Evolutionary conservation across 2,888 invertebrate species (phyloP), one percentile per base, ranked within the genome.

Genomic region (Pterobdella sp.): DNA sequence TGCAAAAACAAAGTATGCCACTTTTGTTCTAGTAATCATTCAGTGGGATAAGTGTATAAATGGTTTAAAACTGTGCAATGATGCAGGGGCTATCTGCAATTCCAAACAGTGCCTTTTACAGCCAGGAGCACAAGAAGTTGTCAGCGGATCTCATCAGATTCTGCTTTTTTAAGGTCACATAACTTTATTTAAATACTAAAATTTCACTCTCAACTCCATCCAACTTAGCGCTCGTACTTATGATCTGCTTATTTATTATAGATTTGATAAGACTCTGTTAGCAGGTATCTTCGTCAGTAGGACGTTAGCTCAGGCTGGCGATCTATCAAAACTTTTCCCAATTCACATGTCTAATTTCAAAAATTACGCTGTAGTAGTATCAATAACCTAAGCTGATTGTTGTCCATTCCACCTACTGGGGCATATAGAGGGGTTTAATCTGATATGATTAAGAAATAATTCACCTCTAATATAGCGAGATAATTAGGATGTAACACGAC

Each of bases 101-200:
- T 77, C 98, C 97, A 1, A 92, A 93, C 0, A 90, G 91, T 65
- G 94, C 94, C 0, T 98, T 98, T 86, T 98, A 96, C 84, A 89
- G 90, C 29, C 86, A 87, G 3, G 85, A 85, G 10, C 89, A 96
- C 84, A 94, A 93, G 82, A 83, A 86, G 73, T 84, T 94, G 4
- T 94, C 89, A 0, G 92, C 94, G 82, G 88, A 92, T 82, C 91
- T 88, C 81, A 91, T 94, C 0, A 87, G 96, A 69, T 94, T 94
- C 84, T 96, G 95, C 82, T 96, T 94, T 82, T 92, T 93, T 77
- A 96, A 96, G 88, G 92, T 90, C 74, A 64, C 42, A 18, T 42
- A 7, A 14, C 42, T 42, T 42, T 18, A 18, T 18, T 42, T 18
- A 63, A 68, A 32, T 26, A 7, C 22, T 42, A 35, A 42, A 29